Conservation (phyloP, 2,888 invertebrate species). For the Fragum whitleyi region DNA sequence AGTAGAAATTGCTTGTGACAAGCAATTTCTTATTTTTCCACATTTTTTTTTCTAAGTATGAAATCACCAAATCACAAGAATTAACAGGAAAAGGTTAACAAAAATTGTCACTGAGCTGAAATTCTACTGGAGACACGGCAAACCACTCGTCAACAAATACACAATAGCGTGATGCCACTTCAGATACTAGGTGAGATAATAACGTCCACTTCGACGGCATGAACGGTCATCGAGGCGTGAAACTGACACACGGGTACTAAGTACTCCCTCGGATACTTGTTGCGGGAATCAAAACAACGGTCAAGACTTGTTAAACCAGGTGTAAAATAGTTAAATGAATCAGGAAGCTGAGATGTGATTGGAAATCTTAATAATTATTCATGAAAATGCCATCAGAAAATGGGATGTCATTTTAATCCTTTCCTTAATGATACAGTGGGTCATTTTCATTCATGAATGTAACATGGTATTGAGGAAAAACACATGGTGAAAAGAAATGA, state of each 20-base stretch:
- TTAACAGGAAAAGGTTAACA: no score
- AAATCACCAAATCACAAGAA: no score
- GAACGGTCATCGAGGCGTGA: slow-evolving; percentile 44
- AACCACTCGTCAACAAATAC: slow-evolving; percentile 9
- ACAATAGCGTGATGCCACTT: slow-evolving; percentile 44
- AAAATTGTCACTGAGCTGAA: slow-evolving; percentile 4
- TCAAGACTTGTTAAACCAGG: slow-evolving; percentile 47
- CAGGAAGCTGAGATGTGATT: background rate
- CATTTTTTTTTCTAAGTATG: no score
- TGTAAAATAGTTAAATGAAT: slow-evolving; percentile 48
- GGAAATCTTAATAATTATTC: slow-evolving; percentile 15
- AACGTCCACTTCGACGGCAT: slow-evolving; percentile 14
- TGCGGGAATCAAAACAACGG: slow-evolving; percentile 38
- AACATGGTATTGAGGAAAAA: no score
- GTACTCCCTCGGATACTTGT: slow-evolving; percentile 34
- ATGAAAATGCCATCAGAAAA: background rate
- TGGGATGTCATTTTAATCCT: no score
- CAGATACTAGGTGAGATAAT: slow-evolving; percentile 47
- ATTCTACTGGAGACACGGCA: slow-evolving; percentile 17
- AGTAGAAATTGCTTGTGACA: no score
- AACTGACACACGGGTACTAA: slow-evolving; percentile 52
- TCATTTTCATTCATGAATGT: no score
- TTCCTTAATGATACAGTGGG: no score
- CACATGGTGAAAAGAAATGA: no score
- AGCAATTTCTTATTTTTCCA: no score